Evolutionary conservation across 2,113 vertebrate genomes (phyloP).

Genomic region (Laticauda colubrina): DNA sequence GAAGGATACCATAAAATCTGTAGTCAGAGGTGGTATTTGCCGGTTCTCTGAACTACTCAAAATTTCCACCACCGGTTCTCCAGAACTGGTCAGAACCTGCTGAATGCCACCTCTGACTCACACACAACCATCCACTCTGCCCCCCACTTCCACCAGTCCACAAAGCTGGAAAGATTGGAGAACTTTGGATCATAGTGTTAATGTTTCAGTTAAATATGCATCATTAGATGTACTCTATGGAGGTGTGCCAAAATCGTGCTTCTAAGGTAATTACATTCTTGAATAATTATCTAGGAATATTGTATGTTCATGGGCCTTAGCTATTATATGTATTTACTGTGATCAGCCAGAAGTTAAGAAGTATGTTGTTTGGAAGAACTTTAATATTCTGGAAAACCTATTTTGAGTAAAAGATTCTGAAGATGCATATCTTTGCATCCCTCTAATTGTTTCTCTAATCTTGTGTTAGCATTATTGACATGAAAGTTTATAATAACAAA

Average conservation of each 20-base stretch:
- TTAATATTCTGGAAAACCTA: background rate
- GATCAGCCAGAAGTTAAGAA: background rate
- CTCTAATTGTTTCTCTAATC: background rate
- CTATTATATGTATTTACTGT: background rate
- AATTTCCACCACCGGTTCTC: no score
- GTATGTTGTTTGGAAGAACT: background rate
- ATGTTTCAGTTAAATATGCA: background rate
- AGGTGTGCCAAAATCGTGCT: background rate
- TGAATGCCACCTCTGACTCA: no score
- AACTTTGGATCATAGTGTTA: background rate
- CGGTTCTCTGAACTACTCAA: no score
- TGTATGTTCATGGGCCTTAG: no score
- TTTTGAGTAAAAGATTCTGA: background rate
- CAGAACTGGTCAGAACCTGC: no score
- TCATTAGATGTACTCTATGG: background rate
- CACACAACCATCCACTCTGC: no score
- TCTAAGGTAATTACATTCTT: background rate
- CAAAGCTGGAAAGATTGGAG: no score
- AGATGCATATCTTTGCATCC: background rate
- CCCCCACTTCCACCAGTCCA: no score
- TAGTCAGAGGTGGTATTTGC: no score
- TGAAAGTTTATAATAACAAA: background rate
- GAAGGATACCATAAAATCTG: no score
- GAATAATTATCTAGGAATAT: background rate
- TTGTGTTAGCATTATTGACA: background rate